Evolutionary conservation across 2,797 vertebrate genomes (phyloP).

Genomic region (Silurus lanzhouensis): DNA sequence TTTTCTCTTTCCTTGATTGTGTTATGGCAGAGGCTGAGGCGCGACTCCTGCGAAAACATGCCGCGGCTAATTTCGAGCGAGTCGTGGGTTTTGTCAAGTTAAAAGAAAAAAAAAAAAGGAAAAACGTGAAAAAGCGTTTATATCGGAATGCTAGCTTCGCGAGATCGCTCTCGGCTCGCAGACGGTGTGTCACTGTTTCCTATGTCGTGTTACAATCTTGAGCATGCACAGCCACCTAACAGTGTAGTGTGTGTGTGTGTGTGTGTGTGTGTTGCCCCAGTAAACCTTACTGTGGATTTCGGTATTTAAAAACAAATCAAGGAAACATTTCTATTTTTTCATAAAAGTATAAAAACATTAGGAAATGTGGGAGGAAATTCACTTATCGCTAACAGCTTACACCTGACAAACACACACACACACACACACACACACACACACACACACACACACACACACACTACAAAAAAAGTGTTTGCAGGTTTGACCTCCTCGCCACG

Average conservation of each 20-base stretch:
- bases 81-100: slow-evolving; percentile 51
- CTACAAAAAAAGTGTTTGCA: background rate
- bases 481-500: slow-evolving; percentile 15
- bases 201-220: slow-evolving; percentile 40
- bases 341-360: background rate
- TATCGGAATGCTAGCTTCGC: slow-evolving; percentile 6
- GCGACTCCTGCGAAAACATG: slow-evolving; percentile 17
- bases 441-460: too few species aligned
- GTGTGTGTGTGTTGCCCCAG: background rate
- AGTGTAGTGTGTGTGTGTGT: background rate
- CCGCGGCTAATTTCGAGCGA: slow-evolving; percentile 27
- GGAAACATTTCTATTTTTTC: slow-evolving; percentile 3
- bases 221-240: slow-evolving; percentile 51
- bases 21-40: background rate
- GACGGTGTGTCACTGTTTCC: slow-evolving; percentile 50
- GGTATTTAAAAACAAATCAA: background rate
- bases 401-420: background rate
- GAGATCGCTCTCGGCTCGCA: slow-evolving; percentile 27
- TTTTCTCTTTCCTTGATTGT: background rate
- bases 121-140: slow-evolving; percentile 19
- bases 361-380: slow-evolving; percentile 17
- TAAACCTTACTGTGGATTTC: background rate
- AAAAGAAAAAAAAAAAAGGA: background rate
- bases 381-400: slow-evolving; percentile 8
- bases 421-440: background rate